Evolutionary conservation across 37 sponge, comb jelly and placozoan genomes (phyloP), one percentile per base, ranked within the genome.

Genomic region (Chondrosia reniformis): DNA sequence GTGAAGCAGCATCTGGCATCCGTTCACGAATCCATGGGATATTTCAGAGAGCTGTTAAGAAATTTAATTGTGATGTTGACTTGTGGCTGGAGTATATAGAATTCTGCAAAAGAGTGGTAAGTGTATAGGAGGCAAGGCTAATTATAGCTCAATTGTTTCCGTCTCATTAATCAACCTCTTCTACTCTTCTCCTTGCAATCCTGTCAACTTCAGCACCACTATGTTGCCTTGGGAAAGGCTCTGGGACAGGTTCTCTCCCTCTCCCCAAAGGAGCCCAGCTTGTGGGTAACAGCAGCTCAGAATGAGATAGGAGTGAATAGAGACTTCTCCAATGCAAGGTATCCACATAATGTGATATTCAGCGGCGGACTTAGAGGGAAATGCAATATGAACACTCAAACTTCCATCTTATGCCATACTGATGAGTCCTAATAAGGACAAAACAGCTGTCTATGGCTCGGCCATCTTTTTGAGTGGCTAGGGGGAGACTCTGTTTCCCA

Each of bases 241-340:
- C 84, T 75, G 71, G 92, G 83, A 21, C 75, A 71, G 42, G 92
- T 78, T 3, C 80, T 94, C 2, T 77, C 86, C 39, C 46, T 87
- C 19, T 89, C 91, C 33, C 89, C 95, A 33, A 46, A 52, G 43
- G 67, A 59, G 15, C 44, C 92, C 71, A 89, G 83, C 28, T 71
- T 94, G 41, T 94, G 95, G 95, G 79, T 94, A 17, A 79, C 87
- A 83, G 95, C 95, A 31, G 93, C 93, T 45, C 91, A 91, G 86
- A 78, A 78, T 49, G 83, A 94, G 74, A 67, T 91, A 78, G 95
- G 91, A 46, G 81, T 77, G 7, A 46, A 66, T 52, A 87, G 91
- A 42, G 79, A 94, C 49, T 36, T 69, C 19, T 58, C 85, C 3
- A 80, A 85, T 31, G 89, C 86, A 4, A 71, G 82, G 82, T 81